Conservation (phyloP, 30 jellyfish, hydroid and myxozoan genomes). For the Hydractinia symbiolongicarpus region DNA sequence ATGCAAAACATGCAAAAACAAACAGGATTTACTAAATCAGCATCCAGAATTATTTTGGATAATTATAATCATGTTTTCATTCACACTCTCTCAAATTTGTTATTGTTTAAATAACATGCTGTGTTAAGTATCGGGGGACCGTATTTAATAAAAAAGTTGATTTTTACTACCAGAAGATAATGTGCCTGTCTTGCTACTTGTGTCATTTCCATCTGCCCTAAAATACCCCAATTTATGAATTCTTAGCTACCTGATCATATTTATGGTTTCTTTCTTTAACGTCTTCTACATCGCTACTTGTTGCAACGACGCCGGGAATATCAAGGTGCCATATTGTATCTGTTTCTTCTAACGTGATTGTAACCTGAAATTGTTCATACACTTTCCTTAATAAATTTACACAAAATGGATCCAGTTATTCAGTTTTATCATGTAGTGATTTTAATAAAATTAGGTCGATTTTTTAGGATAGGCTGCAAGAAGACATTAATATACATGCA, state of each 20-base stretch:
- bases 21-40: not conserved
- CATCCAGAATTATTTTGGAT: not conserved
- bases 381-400: too few species aligned
- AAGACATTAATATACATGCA: too few species aligned
- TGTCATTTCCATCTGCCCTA: too few species aligned
- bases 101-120: not conserved
- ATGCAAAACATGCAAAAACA: not conserved
- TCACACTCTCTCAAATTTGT: not conserved
- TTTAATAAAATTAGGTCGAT: too few species aligned
- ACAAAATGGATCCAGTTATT: too few species aligned
- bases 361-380: slow-evolving; percentile 28
- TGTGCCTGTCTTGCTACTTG: too few species aligned
- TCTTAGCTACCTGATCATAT: slow-evolving; percentile 64
- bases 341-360: slow-evolving; percentile 70
- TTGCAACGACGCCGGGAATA: slow-evolving; percentile 68
- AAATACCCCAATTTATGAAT: too few species aligned
- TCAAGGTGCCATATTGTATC: slow-evolving; percentile 97
- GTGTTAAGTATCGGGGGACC: not conserved
- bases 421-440: too few species aligned
- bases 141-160: not conserved
- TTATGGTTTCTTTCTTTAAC: slow-evolving; percentile 41
- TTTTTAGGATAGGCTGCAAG: too few species aligned
- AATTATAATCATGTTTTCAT: not conserved
- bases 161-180: too few species aligned
- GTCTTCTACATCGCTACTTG: slow-evolving; percentile 42